These are phyloP conservation scores for Frieseomelitta varia DNA, from an alignment of 1,140 invertebrate species.

Conservation along the genomic window DNA sequence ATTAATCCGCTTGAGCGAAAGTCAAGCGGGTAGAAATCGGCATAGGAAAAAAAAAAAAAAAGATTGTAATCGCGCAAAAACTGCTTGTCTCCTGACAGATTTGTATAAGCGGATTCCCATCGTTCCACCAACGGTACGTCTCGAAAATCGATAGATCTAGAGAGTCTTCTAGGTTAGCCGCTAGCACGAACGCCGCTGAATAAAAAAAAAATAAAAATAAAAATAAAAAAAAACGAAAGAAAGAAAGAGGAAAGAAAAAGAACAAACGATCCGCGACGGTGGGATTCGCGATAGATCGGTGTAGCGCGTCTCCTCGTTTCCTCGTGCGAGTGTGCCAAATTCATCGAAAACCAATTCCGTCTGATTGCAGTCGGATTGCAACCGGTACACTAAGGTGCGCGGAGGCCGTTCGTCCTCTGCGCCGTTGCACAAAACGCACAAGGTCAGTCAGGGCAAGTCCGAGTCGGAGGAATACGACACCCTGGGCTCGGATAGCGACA, in stretches of 20 bases:
- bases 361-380: constrained; percentile 83
- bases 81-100: not conserved
- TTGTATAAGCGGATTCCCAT: not conserved
- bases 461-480: constrained; percentile 86
- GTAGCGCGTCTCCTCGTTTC: constrained; percentile 48
- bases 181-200: not conserved
- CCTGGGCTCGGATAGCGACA: constrained; percentile 85
- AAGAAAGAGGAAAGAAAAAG: too few relatives aligned
- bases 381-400: constrained; percentile 82
- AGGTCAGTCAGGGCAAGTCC: constrained; percentile 83
- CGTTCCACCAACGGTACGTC: not conserved
- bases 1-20: not conserved
- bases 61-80: not conserved
- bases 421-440: constrained; percentile 82
- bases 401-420: constrained; percentile 82
- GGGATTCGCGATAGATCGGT: constrained; percentile 22
- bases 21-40: not conserved
- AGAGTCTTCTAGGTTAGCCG: not conserved
- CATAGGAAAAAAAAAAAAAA: too few relatives aligned
- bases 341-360: constrained; percentile 77
- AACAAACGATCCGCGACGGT: too few relatives aligned
- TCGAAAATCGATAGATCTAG: not conserved
- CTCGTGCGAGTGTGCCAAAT: constrained; percentile 61
- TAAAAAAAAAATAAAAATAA: too few relatives aligned
- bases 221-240: too few relatives aligned